Base-by-base conservation (phyloP, 2,113 vertebrate genomes). In the Lanius collurio region DNA sequence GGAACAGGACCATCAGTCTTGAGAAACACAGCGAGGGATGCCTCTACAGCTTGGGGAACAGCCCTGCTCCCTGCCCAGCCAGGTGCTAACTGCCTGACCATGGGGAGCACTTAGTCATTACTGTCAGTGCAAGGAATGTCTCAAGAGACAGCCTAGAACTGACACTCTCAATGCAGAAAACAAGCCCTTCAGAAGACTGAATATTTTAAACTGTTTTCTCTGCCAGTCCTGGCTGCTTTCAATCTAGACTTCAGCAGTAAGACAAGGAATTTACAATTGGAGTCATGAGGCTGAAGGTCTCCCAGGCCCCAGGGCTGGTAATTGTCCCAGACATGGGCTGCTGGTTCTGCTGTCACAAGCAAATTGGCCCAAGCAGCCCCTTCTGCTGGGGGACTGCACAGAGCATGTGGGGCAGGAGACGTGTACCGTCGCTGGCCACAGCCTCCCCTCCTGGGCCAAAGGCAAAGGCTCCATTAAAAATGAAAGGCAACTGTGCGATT, bases 261-360 rank as follows among this genome's bases (percentile, higher is more conserved):
- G 39, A 83, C 0, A 1, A 84, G 52, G 65, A 95, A 95, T 95
- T 82, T 85, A 41, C 49, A 92, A 28, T 13, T 77, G 86, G 46
- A 90, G 69, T 56, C 65, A 78, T 15, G n/a, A 89, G 86, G 86
- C 73, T 89, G 86, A 89, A 96, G 57, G 69, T 82, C 88, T 86
- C 69, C 64, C 1, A 3, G 73, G 76, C 56, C n/a, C 39, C 62
- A 79, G 44, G 44, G 60, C 83, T 5, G 4, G 37, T 86, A 93
- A 86, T 78, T 76, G 49, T 87, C 78, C 77, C 80, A 84, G 91
- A 95, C 81, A 84, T 0, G 18, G 89, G 65, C 53, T 5, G 2
- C 46, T 60, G 41, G 77, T 31, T 94, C 83, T 52, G 57, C 2
- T 0, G 79, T 88, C 8, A 7, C 2, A 0, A 55, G 28, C 27